A percentile compares a stretch with the other conserved stretches of the same genome.
Evolutionary conservation across 2,797 vertebrate species (phyloP).

Genomic region (Clarias laeviceps): DNA sequence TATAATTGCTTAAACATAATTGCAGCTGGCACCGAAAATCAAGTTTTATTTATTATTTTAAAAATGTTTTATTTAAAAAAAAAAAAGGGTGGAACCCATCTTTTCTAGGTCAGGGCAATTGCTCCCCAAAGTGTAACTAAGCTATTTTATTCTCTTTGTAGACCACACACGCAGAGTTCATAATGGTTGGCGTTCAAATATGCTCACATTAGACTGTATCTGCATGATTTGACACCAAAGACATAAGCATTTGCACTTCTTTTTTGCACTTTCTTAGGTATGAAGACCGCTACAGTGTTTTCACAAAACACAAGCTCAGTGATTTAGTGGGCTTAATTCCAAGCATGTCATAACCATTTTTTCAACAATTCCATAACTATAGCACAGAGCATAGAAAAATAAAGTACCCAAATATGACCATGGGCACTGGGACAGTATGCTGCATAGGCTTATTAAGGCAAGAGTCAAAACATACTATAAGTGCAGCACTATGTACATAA

Average conservation of each 20-base stretch:
- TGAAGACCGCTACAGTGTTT: conserved; percentile 36
- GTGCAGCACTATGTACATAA: not conserved
- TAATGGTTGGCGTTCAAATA: conserved; percentile 33
- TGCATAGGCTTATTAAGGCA: not conserved
- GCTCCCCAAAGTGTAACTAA: conserved; percentile 37
- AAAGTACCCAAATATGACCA: not conserved
- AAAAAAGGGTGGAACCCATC: conserved; percentile 25
- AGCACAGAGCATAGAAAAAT: conserved; percentile 25
- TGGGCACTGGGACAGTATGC: not conserved
- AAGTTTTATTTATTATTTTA: not conserved
- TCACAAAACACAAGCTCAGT: conserved; percentile 31
- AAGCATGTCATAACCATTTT: conserved; percentile 29
- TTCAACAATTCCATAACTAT: conserved; percentile 39
- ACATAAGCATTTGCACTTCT: conserved; percentile 39
- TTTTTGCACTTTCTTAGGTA: conserved; percentile 39
- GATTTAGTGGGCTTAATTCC: conserved; percentile 27
- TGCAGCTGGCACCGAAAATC: not conserved
- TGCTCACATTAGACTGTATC: conserved; percentile 42
- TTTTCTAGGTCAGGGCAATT: conserved; percentile 44
- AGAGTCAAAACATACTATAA: not conserved
- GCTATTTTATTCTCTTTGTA: conserved; percentile 28
- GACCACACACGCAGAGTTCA: conserved; percentile 51
- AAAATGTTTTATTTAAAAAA: not conserved
- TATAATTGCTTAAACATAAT: conserved; percentile 1
- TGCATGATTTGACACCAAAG: conserved; percentile 41